Base-by-base conservation (phyloP, 2,113 vertebrate species). In the Notarius quadriscutis region DNA sequence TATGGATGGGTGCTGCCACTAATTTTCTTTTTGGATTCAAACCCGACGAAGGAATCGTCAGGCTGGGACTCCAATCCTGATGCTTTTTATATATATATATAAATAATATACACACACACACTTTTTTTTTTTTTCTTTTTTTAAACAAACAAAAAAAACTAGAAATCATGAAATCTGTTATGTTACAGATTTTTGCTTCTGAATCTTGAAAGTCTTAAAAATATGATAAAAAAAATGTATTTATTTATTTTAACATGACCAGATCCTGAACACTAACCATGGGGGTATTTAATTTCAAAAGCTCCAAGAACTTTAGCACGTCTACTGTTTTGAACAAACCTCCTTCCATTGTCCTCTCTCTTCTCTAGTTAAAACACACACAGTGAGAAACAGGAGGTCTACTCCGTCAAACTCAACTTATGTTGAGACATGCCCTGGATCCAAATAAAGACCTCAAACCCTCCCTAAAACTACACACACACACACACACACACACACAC, bases 391-490 rank as follows among this genome's bases (percentile, higher is more conserved):
- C 89, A 89, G 83, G 84, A 85, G 86, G 84, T 87, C 84, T 84
- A 48, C 81, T 88, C 84, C 83, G 60, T 89, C 89, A 89, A 89
- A 85, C 74, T 72, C 63, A 50, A 65, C 60, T 86, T 78, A 57
- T 81, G 82, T 84, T 80, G 65, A 75, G 81, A 78, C 58, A 75
- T 48, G 84, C 27, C 74, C 22, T 65, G 1, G 18, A 80, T 87
- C 87, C 87, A 90, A 88, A 90, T 88, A 86, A 90, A 90, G 89
- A 81, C 34, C 75, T 75, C 48, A 77, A 60, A 71, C 62, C 27
- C 84, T 72, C 15, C 81, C 80, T 51, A 83, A 62, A 84, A 5
- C 41, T 74, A 60, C 65, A 18, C 75, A 57, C 55, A 78, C 84
- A 48, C 74, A 57, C 55, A 78, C 84, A 48, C 74, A 10, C 72